Conservation (phyloP, 2,113 vertebrate genomes). For the Marmota flaviventris region DNA sequence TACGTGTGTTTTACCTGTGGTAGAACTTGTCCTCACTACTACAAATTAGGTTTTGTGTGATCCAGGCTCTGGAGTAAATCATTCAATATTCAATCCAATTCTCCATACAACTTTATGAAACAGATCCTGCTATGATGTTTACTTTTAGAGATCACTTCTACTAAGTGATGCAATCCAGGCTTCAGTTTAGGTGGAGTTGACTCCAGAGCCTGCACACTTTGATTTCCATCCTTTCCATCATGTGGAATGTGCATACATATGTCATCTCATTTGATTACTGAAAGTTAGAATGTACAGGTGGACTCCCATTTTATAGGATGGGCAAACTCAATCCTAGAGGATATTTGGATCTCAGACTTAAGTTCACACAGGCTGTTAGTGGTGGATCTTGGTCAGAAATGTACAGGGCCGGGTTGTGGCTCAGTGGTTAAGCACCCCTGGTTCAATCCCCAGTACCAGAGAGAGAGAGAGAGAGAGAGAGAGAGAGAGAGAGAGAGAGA, state of each 20-base stretch:
- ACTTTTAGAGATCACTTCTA: background rate
- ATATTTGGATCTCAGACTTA: background rate
- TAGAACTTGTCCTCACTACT: background rate
- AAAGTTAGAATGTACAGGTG: background rate
- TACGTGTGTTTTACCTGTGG: background rate
- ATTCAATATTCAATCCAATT: slow-evolving; percentile 38
- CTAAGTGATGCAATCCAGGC: background rate
- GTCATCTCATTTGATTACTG: background rate
- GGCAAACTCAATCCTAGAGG: background rate
- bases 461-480: too few species aligned
- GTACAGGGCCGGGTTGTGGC: too few species aligned
- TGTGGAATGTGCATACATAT: background rate
- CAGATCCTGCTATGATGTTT: background rate
- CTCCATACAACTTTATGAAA: background rate
- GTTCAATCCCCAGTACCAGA: too few species aligned
- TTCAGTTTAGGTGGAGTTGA: background rate
- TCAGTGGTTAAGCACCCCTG: too few species aligned
- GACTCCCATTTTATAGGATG: slow-evolving; percentile 51
- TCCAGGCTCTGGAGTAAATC: background rate
- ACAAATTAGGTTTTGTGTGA: background rate
- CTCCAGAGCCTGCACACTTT: background rate
- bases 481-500: too few species aligned
- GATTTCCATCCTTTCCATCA: background rate
- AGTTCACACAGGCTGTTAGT: background rate
- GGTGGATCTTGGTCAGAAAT: slow-evolving; percentile 2